phyloP scores from a whole-genome alignment of 2,113 vertebrate genomes.

The Hydrochoerus hydrochaeris region DNA sequence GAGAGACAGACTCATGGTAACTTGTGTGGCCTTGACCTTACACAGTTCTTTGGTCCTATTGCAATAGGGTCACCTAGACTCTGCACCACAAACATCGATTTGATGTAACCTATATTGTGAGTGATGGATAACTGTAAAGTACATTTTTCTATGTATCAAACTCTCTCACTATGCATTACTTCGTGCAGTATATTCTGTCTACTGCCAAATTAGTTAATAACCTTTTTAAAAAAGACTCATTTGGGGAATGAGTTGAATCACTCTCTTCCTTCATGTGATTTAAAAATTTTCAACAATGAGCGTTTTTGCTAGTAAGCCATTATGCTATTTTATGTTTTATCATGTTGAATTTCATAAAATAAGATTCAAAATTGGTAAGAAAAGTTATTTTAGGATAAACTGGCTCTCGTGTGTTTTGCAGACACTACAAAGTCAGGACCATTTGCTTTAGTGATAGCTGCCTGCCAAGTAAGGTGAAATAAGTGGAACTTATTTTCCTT shows the following conservation, averaged over 20 bases:
- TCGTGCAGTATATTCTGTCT: background rate
- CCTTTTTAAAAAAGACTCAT: background rate
- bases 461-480: background rate
- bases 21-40: background rate
- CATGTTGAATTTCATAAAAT: background rate
- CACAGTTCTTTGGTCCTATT: background rate
- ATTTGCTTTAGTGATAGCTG: background rate
- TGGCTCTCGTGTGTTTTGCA: background rate
- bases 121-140: background rate
- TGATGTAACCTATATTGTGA: background rate
- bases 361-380: conserved; percentile 2
- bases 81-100: background rate
- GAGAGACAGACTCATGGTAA: background rate
- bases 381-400: conserved; percentile 2
- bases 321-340: background rate
- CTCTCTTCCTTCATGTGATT: background rate
- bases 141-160: background rate
- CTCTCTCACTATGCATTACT: background rate
- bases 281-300: conserved; percentile 13
- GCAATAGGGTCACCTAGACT: background rate
- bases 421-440: background rate
- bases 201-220: background rate
- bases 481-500: background rate
- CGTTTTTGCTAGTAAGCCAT: background rate
- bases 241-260: conserved; percentile 13